These are phyloP conservation scores for Ornithoptera alexandrae DNA, from an alignment of 2,888 invertebrate species.

Conservation along the genomic window DNA sequence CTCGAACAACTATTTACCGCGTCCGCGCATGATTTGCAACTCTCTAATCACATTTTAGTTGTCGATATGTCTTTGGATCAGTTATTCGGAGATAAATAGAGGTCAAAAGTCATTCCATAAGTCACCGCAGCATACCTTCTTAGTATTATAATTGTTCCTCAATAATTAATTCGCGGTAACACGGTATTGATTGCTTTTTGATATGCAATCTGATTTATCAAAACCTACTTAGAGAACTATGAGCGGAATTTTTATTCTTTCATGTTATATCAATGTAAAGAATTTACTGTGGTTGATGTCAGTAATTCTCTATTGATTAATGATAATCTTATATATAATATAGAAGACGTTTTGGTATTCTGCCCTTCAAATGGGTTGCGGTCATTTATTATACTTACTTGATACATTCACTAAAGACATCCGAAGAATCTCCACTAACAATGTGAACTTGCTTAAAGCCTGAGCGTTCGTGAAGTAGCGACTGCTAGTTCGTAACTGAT, in stretches of 20 bases:
- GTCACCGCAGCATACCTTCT: constrained; percentile 45
- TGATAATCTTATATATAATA: constrained; percentile 8
- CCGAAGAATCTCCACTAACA: neutral
- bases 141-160: constrained; percentile 51
- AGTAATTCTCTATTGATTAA: constrained; percentile 10
- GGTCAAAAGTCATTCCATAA: constrained; percentile 46
- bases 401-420: neutral
- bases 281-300: constrained; percentile 6
- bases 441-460: neutral
- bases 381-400: neutral
- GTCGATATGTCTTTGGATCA: constrained; percentile 18
- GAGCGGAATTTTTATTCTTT: constrained; percentile 40
- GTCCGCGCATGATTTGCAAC: constrained; percentile 28
- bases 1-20: constrained; percentile 5
- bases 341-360: neutral
- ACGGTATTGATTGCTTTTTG: constrained; percentile 60
- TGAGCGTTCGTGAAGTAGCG: too few species aligned
- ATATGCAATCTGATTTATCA: constrained; percentile 63
- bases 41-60: constrained; percentile 19
- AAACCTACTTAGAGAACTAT: constrained; percentile 38
- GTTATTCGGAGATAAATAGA: constrained; percentile 32
- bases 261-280: constrained; percentile 45
- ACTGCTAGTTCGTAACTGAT: neutral
- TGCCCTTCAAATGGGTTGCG: constrained; percentile 1
- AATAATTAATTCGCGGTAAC: constrained; percentile 58